Evolutionary conservation across 1,140 invertebrate genomes (phyloP).

Genomic region (Pseudomyrmex dendroicus): DNA sequence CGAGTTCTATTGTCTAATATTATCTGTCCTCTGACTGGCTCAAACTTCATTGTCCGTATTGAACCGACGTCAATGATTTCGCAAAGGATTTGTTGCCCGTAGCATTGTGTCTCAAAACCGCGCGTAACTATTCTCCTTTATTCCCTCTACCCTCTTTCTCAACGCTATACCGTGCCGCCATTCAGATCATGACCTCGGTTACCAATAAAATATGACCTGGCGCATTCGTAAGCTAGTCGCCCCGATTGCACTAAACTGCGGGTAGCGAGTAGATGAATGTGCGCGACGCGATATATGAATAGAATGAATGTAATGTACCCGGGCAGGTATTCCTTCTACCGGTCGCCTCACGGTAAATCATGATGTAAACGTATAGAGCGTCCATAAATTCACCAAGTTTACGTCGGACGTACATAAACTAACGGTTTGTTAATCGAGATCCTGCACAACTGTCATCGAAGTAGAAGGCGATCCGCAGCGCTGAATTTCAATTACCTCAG

Average conservation of each 20-base stretch:
- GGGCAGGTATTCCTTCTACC: constrained; percentile 57
- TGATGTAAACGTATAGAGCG: constrained; percentile 57
- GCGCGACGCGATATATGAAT: constrained; percentile 30
- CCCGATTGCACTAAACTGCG: constrained; percentile 44
- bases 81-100: neutral
- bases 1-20: no score
- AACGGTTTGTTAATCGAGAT: constrained; percentile 63
- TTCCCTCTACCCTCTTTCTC: neutral
- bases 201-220: constrained; percentile 58
- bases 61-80: constrained; percentile 20
- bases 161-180: neutral
- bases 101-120: neutral
- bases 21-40: neutral
- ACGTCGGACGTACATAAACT: constrained; percentile 59
- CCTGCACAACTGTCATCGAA: constrained; percentile 58
- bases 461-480: constrained; percentile 45
- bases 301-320: constrained; percentile 60
- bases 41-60: neutral
- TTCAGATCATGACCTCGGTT: constrained; percentile 51
- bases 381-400: constrained; percentile 59
- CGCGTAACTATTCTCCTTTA: constrained; percentile 40
- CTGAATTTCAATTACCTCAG: constrained; percentile 64
- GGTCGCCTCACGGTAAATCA: constrained; percentile 52
- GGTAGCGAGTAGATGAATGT: constrained; percentile 10
- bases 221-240: constrained; percentile 42